These are phyloP conservation scores for Cataglyphis albicans DNA, from an alignment of 2,888 invertebrate genomes.

Conservation along the genomic window DNA sequence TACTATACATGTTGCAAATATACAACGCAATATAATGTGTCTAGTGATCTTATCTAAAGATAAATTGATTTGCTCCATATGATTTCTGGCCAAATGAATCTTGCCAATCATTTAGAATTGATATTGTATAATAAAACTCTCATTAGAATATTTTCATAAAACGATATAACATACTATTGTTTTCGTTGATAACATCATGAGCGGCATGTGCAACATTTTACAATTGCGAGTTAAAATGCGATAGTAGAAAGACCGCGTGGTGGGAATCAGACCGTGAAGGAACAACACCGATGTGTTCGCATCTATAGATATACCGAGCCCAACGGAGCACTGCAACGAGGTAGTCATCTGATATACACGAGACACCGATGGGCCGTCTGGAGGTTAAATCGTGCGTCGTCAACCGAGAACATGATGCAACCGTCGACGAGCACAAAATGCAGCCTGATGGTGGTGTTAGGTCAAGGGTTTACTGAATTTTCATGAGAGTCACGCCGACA, in stretches of 20 bases:
- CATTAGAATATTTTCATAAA: conserved; percentile 14
- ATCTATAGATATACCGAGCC: conserved; percentile 62
- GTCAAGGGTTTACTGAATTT: conserved; percentile 71
- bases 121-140: neutral
- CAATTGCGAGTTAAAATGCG: conserved; percentile 54
- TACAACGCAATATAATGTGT: neutral
- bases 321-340: conserved; percentile 65
- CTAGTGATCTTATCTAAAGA: neutral
- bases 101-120: neutral
- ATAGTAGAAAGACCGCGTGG: conserved; percentile 64
- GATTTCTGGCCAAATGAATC: neutral
- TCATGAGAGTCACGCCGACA: conserved; percentile 64
- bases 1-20: conserved; percentile 55
- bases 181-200: conserved; percentile 16
- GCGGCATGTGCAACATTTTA: conserved; percentile 22
- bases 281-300: conserved; percentile 60
- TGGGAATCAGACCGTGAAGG: conserved; percentile 75
- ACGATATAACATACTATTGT: conserved; percentile 6
- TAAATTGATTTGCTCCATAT: conserved; percentile 1
- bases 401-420: conserved; percentile 66
- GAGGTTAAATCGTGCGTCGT: conserved; percentile 73
- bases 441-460: conserved; percentile 54
- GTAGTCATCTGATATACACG: conserved; percentile 72
- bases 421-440: conserved; percentile 52
- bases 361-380: conserved; percentile 67